Percentiles rank a stretch among this genome's conserved stretches.
Conservation (phyloP, 2,888 invertebrate species). For the Limnephilus lunatus region DNA sequence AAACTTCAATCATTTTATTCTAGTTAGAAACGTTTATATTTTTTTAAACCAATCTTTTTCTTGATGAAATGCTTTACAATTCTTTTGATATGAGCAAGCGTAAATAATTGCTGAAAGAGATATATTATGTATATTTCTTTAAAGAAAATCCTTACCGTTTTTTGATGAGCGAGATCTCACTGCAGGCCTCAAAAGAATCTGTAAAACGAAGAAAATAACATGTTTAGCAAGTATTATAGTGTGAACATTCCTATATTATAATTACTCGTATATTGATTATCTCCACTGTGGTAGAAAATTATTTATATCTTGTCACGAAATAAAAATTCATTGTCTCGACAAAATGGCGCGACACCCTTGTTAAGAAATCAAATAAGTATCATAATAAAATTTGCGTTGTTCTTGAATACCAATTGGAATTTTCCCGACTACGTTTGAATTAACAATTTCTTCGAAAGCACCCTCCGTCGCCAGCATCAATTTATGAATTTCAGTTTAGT, state of each 20-base stretch:
- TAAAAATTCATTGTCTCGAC: constrained; percentile 20
- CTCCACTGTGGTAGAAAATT: neutral
- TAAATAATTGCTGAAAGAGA: neutral
- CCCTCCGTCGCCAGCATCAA: neutral
- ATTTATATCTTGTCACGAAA: neutral
- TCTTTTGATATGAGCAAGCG: neutral
- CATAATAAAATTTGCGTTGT: constrained; percentile 5
- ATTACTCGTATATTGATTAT: neutral
- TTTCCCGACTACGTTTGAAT: constrained; percentile 8
- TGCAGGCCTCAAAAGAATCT: neutral
- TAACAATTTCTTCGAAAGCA: neutral
- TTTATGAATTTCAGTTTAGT: constrained; percentile 29
- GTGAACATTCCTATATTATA: neutral
- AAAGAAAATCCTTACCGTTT: neutral
- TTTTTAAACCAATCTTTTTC: neutral
- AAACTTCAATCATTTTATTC: no score
- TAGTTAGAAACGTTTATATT: no score
- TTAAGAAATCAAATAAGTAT: constrained; percentile 18
- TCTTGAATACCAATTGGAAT: constrained; percentile 22
- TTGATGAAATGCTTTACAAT: neutral
- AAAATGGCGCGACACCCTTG: constrained; percentile 16
- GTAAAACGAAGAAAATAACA: neutral
- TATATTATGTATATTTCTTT: neutral
- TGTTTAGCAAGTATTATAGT: neutral
- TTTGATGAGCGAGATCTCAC: neutral